Conservation (phyloP, 2,113 vertebrate species). For the Diglossa brunneiventris region DNA sequence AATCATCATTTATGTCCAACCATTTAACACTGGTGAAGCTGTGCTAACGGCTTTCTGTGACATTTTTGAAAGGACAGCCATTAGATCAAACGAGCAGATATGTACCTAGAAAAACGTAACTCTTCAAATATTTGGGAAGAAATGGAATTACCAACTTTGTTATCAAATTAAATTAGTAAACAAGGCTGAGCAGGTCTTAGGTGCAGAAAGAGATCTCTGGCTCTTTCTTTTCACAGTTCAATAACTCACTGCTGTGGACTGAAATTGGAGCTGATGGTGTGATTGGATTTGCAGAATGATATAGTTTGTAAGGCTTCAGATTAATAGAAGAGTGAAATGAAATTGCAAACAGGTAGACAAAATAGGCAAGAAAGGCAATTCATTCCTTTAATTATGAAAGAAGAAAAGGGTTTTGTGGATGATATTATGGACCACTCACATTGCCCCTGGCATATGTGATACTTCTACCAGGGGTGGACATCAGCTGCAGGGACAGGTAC, state of each 20-base stretch:
- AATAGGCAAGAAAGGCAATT: neutral
- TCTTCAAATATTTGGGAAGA: constrained; percentile 60
- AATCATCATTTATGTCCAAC: constrained; percentile 60
- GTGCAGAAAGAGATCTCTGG: neutral
- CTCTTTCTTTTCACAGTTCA: neutral
- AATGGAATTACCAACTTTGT: constrained; percentile 48
- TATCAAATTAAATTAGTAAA: constrained; percentile 48
- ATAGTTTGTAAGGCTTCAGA: neutral
- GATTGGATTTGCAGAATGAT: neutral
- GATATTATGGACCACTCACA: neutral
- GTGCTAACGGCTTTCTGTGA: constrained; percentile 51
- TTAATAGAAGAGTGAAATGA: neutral
- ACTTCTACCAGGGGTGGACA: neutral
- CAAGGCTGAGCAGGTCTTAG: neutral
- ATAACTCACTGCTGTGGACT: neutral
- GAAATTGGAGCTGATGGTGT: neutral
- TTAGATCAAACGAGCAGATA: constrained; percentile 52
- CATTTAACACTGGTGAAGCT: constrained; percentile 54
- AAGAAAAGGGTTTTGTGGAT: neutral
- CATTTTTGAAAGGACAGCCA: constrained; percentile 67
- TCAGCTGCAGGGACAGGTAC: neutral
- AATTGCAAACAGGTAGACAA: neutral
- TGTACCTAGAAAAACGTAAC: constrained; percentile 25
- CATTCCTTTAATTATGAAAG: neutral
- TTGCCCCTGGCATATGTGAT: neutral